Base-by-base conservation (phyloP, 2,888 invertebrate genomes). In the Chalcosyrphus nemorum region DNA sequence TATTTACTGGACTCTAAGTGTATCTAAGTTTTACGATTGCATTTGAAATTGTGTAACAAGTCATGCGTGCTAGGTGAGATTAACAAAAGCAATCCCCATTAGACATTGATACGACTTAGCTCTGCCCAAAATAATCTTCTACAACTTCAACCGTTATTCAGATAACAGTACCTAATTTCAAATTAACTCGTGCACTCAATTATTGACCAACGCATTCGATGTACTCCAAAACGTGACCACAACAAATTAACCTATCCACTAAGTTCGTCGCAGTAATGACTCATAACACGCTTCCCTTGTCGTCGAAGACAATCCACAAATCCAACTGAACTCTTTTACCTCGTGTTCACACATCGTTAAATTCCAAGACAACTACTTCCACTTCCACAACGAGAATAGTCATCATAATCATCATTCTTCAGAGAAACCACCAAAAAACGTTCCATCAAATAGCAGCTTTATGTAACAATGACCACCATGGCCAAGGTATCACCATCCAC, bases 381-480 rank as follows among this genome's bases (percentile, higher is more conserved):
- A n/a, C n/a, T n/a, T n/a, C n/a, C n/a, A n/a, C n/a, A n/a, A 57
- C 47, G 57, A 65, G 11, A 38, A 4, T 17, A 75, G 41, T 47
- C 76, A 59, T 52, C 76, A 76, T 54, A 29, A 65, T 57, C n/a
- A n/a, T n/a, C n/a, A n/a, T n/a, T n/a, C 24, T 21, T 38, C 15
- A 54, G 38, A 54, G 61, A 70, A 70, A 70, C 59, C 68, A 27
- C 29, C 52, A 32, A 19, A 52, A 32, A 1, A 54, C 35, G 56
- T n/a, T 56, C 24, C 19, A 65, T 65, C 65, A 65, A 65, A 65
- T 21, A 17, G 17, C n/a, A 43, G 15, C 27, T 52, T 77, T 77
- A 70, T 38, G 47, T 77, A 77, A 77, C 89, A 89, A 88, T 89
- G 89, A 89, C 90, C 89, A 89, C 90, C 89, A 89, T 89, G 89